phyloP scores from a whole-genome alignment of 2,888 invertebrate species.

The Petrophora chlorosata region DNA sequence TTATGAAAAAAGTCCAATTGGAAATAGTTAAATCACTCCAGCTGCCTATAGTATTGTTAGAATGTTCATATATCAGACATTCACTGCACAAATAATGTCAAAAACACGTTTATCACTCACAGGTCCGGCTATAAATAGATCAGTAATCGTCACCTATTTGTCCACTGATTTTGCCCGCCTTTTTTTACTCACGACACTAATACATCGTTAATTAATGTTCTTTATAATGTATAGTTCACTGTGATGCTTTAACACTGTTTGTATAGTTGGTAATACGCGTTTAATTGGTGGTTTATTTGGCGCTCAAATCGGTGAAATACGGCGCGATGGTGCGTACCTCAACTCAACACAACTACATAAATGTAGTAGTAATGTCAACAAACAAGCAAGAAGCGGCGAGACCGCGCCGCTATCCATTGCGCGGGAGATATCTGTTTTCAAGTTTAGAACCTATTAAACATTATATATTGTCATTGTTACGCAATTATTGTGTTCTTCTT shows the following conservation, averaged over 20 bases:
- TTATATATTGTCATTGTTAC: background rate
- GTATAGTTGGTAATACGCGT: constrained; percentile 46
- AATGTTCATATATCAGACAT: constrained; percentile 41
- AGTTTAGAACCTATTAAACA: constrained; percentile 1
- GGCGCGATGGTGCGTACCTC: constrained; percentile 64
- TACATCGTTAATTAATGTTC: constrained; percentile 41
- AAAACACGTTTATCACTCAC: constrained; percentile 62
- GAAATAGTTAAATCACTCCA: constrained; percentile 39
- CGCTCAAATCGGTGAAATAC: constrained; percentile 58
- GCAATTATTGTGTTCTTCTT: background rate
- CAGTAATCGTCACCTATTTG: constrained; percentile 66
- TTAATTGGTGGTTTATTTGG: constrained; percentile 49
- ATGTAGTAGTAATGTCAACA: constrained; percentile 69
- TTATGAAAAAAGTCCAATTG: constrained; percentile 42
- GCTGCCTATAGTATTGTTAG: constrained; percentile 36
- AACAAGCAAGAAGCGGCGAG: constrained; percentile 59
- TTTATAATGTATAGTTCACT: constrained; percentile 47
- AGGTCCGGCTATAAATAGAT: constrained; percentile 76
- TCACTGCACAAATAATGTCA: constrained; percentile 38
- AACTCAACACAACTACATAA: constrained; percentile 68
- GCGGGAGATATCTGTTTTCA: constrained; percentile 39
- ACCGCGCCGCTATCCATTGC: constrained; percentile 46
- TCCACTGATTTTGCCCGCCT: constrained; percentile 77
- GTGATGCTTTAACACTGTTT: constrained; percentile 43
- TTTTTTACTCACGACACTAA: constrained; percentile 60